phyloP scores from a whole-genome alignment of 2,113 vertebrate genomes.

The Thamnaconus septentrionalis region DNA sequence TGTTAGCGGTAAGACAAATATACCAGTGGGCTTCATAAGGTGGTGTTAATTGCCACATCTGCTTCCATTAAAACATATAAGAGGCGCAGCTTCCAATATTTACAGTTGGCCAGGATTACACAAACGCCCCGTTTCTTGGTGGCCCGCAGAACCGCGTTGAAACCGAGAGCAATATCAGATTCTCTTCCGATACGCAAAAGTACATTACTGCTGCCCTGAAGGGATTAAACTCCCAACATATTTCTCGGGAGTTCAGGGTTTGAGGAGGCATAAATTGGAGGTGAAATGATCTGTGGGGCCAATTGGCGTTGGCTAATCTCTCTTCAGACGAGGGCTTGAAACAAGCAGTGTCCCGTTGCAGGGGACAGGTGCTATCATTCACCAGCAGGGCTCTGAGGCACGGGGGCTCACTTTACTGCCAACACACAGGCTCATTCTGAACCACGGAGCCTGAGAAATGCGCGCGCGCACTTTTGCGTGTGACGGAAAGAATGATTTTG shows the following conservation, averaged over 20 bases:
- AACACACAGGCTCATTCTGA: constrained; percentile 19
- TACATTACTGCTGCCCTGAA: constrained; percentile 68
- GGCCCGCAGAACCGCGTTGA: constrained; percentile 66
- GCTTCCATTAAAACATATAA: constrained; percentile 83
- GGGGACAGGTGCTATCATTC: constrained; percentile 75
- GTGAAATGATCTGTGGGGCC: constrained; percentile 69
- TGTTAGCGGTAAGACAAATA: constrained; percentile 82
- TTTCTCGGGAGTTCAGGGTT: constrained; percentile 43
- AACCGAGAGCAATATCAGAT: constrained; percentile 73
- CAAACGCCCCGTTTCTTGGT: constrained; percentile 69
- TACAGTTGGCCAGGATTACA: constrained; percentile 74
- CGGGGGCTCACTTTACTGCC: constrained; percentile 58
- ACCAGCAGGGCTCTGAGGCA: constrained; percentile 50
- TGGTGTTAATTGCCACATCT: constrained; percentile 84
- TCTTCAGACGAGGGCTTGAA: constrained; percentile 67
- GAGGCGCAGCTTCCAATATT: constrained; percentile 73
- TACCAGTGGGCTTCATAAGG: constrained; percentile 76
- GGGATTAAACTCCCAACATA: constrained; percentile 67
- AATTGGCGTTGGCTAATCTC: constrained; percentile 70
- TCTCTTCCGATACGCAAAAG: constrained; percentile 68
- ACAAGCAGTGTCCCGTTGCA: constrained; percentile 71
- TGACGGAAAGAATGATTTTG: constrained; percentile 35
- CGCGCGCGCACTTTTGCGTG: no score
- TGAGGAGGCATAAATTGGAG: constrained; percentile 55
- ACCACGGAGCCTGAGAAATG: constrained; percentile 15